A percentile compares a stretch with the other conserved stretches of the same genome.
Evolutionary conservation across 2,888 invertebrate genomes (phyloP).

Genomic region (Cerceris ruficornis): DNA sequence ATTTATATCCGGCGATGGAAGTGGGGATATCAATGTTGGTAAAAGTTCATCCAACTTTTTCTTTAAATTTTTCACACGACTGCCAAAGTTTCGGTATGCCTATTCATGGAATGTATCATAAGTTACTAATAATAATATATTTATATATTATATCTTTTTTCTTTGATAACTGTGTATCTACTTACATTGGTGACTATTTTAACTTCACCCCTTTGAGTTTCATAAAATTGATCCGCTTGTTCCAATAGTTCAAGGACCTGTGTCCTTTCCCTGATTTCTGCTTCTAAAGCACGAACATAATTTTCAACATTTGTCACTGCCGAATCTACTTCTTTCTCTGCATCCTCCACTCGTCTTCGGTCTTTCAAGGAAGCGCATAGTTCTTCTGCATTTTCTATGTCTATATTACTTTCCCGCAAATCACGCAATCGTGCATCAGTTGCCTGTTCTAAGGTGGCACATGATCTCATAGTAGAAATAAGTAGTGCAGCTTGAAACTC

Average conservation of each 20-base stretch:
- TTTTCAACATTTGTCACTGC: constrained; percentile 90
- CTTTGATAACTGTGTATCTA: constrained; percentile 65
- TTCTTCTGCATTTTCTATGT: constrained; percentile 89
- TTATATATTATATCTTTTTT: not conserved
- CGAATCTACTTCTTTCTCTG: constrained; percentile 93
- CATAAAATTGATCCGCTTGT: constrained; percentile 93
- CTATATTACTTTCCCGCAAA: constrained; percentile 87
- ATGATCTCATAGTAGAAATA: constrained; percentile 79
- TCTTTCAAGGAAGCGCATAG: constrained; percentile 93
- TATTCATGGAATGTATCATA: constrained; percentile 77
- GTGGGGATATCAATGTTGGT: constrained; percentile 86
- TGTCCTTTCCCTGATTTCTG: constrained; percentile 91
- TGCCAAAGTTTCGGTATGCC: constrained; percentile 97
- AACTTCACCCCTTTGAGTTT: constrained; percentile 95
- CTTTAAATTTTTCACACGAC: constrained; percentile 92
- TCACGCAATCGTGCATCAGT: constrained; percentile 79
- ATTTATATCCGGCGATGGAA: constrained; percentile 84
- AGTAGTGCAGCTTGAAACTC: constrained; percentile 88
- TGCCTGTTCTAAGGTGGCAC: constrained; percentile 78
- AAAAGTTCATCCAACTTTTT: constrained; percentile 92
- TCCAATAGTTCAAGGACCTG: constrained; percentile 90
- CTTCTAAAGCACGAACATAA: constrained; percentile 90
- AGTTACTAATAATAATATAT: not conserved
- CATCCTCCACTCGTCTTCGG: constrained; percentile 92
- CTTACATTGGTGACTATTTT: constrained; percentile 97